Base-by-base conservation (phyloP, 2,113 vertebrate genomes). In the Dipodomys ordii region DNA sequence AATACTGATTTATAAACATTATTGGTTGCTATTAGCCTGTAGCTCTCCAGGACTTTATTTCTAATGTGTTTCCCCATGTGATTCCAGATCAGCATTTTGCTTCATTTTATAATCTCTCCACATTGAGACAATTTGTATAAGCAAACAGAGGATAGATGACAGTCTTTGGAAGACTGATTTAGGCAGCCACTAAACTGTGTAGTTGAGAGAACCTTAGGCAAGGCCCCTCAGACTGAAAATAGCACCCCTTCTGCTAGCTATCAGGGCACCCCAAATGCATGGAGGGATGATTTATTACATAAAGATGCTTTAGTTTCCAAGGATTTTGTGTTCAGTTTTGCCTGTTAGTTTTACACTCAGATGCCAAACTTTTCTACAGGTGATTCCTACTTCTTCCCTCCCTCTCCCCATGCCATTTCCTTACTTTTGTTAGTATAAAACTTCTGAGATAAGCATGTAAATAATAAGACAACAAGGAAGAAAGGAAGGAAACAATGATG, bases 51-150 rank as follows among this genome's bases (percentile, higher is more conserved):
- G 49, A 60, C 25, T 81, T 78, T 67, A 28, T 30, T 80, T 82
- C 65, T 83, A 35, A 79, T 77, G 25, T 39, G 23, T 27, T 57
- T n/a, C 3, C 4, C 23, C 28, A 25, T 69, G 11, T 67, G 68
- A 80, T 80, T 84, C 76, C 74, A 79, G 84, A 72, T 71, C 87
- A 80, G 11, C 35, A 53, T 69, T 92, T 91, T 62, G 30, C 12
- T 23, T 89, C 53, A 65, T 91, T 91, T 95, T 25, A 67, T 82
- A 53, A 80, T 83, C 27, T 94, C 60, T 80, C 67, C 68, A 92
- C 64, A 39, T n/a, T 23, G 90, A 88, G 15, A 32, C n/a, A 69
- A 78, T 94, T 86, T 86, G 11, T 77, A 12, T 69, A 83, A 53
- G 39, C 65, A 62, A 93, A n/a, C 67, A 76, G 23, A 8, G 25